phyloP scores from a whole-genome alignment of 2,888 invertebrate genomes.

The Micropterix aruncella region DNA sequence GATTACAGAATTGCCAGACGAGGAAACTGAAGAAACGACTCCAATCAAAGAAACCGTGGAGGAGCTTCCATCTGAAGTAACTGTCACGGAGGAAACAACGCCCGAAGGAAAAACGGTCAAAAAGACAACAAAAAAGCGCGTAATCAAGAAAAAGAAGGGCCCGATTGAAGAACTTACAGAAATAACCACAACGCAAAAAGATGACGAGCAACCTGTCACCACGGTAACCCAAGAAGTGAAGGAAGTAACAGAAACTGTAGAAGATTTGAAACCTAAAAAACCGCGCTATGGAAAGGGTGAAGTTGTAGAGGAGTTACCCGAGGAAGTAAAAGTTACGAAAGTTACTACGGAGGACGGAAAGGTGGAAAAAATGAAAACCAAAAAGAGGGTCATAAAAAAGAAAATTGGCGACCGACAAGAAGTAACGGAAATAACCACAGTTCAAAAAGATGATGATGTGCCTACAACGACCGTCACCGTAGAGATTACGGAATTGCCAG shows the following conservation, averaged over 20 bases:
- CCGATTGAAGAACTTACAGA: constrained; percentile 23
- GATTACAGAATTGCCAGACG: constrained; percentile 6
- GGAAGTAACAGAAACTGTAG: constrained; percentile 17
- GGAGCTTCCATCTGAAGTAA: constrained; percentile 19
- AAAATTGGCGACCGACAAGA: constrained; percentile 14
- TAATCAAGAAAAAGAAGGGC: constrained; percentile 20
- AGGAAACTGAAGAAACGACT: constrained; percentile 12
- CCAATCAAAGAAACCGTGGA: constrained; percentile 13
- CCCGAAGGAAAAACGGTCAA: constrained; percentile 17
- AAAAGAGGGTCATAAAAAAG: constrained; percentile 19
- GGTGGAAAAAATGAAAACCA: constrained; percentile 8
- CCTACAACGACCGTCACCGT: constrained; percentile 14
- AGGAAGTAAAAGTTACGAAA: constrained; percentile 1
- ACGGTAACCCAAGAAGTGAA: constrained; percentile 12
- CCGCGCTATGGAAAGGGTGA: constrained; percentile 12
- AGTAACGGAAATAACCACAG: constrained; percentile 12
- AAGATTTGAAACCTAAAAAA: constrained; percentile 14
- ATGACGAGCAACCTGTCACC: constrained; percentile 16
- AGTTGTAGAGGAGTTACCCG: constrained; percentile 2
- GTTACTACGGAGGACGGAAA: constrained; percentile 12
- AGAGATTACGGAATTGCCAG: not conserved
- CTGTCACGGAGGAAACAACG: constrained; percentile 20
- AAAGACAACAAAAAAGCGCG: not conserved
- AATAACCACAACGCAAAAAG: constrained; percentile 19
- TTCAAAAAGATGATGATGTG: constrained; percentile 20